Percentiles rank a stretch among this genome's conserved stretches.
phyloP scores from a whole-genome alignment of 2,113 vertebrate genomes.

The Toxostoma redivivum region DNA sequence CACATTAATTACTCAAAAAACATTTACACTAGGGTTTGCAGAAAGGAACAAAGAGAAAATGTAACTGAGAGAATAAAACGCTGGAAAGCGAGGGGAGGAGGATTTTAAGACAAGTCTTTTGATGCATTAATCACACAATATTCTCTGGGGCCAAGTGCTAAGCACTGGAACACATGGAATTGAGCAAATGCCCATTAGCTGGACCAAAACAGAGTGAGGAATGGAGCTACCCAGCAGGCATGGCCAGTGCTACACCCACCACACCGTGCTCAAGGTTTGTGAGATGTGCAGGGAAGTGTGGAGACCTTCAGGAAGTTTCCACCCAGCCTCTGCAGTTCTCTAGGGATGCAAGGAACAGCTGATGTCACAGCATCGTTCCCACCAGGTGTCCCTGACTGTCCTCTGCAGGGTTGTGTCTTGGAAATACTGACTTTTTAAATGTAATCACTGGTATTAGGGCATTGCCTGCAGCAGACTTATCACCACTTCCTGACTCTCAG shows the following conservation, averaged over 20 bases:
- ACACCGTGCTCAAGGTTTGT: background rate
- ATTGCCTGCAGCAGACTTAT: background rate
- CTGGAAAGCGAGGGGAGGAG: background rate
- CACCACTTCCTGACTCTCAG: background rate
- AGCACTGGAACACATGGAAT: background rate
- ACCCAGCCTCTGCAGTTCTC: background rate
- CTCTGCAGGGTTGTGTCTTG: background rate
- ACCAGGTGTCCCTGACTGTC: background rate
- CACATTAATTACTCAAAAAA: slow-evolving; percentile 66
- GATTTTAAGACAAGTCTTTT: slow-evolving; percentile 4
- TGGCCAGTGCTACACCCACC: background rate
- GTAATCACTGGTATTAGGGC: background rate
- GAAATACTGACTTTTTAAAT: background rate
- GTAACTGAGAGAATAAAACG: slow-evolving; percentile 43
- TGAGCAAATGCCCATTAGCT: background rate
- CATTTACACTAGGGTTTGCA: slow-evolving; percentile 58
- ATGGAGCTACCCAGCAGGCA: background rate
- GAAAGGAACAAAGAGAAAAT: slow-evolving; percentile 50
- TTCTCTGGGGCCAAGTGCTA: background rate
- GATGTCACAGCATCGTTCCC: fast-evolving
- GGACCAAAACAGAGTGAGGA: background rate
- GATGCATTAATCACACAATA: background rate
- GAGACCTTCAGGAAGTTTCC: background rate
- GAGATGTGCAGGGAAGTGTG: background rate
- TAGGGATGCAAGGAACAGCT: background rate